Conservation (phyloP, 2,797 vertebrate species). For the Sparus aurata region DNA sequence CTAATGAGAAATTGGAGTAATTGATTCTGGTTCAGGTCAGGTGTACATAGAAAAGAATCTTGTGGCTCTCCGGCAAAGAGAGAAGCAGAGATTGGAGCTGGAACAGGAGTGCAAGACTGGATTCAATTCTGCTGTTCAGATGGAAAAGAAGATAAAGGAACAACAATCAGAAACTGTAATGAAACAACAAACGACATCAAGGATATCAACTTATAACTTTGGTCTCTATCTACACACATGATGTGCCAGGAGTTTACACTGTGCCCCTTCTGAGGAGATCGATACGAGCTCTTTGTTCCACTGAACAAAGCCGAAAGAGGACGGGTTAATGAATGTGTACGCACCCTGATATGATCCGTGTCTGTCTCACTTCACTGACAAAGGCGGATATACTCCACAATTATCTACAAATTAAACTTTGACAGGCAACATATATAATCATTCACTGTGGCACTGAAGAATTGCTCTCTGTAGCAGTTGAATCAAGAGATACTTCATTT, state of each 20-base stretch:
- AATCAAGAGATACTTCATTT: constrained; percentile 17
- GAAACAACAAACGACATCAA: constrained; percentile 14
- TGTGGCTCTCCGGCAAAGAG: neutral
- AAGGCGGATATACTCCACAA: constrained; percentile 30
- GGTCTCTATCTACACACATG: constrained; percentile 11
- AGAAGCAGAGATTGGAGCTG: neutral
- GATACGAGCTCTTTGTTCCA: constrained; percentile 45
- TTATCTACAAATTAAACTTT: neutral
- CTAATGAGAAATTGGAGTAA: constrained; percentile 31
- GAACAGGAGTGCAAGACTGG: neutral
- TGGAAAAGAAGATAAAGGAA: constrained; percentile 16
- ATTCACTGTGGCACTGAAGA: neutral
- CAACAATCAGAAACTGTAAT: constrained; percentile 2
- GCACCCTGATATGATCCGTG: constrained; percentile 19
- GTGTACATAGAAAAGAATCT: neutral
- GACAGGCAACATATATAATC: constrained; percentile 9
- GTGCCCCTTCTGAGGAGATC: constrained; percentile 31
- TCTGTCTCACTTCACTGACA: constrained; percentile 23
- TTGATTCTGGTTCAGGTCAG: constrained; percentile 14
- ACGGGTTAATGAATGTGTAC: constrained; percentile 31
- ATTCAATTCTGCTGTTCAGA: neutral
- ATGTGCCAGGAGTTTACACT: constrained; percentile 10
- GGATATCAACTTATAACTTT: constrained; percentile 12
- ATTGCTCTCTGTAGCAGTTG: neutral
- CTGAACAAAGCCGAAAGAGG: constrained; percentile 14